Evolutionary conservation across 2,888 invertebrate species (phyloP).

Genomic region (Mantis religiosa): DNA sequence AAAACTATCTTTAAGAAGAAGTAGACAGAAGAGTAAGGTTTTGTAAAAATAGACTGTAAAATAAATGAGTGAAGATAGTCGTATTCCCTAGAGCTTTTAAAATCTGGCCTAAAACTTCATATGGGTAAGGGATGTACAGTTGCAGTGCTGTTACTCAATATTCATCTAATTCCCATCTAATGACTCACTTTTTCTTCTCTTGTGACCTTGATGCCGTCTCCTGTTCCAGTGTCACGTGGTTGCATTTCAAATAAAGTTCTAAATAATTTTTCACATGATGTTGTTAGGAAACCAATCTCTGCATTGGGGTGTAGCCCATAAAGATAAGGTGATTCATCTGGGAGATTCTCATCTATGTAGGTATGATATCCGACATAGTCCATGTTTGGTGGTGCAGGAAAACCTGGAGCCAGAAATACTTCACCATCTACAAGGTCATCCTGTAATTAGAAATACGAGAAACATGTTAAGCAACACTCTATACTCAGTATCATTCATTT

Average conservation of each 20-base stretch:
- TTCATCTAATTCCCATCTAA: too few relatives aligned
- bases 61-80: too few relatives aligned
- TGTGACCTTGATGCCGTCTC: constrained; percentile 64
- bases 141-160: too few relatives aligned
- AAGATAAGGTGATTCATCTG: constrained; percentile 81
- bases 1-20: too few relatives aligned
- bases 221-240: constrained; percentile 73
- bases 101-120: too few relatives aligned
- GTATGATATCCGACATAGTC: constrained; percentile 83
- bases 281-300: constrained; percentile 89
- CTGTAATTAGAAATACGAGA: neutral
- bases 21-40: too few relatives aligned
- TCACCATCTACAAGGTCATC: constrained; percentile 64
- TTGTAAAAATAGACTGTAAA: too few relatives aligned
- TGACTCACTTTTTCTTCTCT: constrained; percentile 71
- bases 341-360: constrained; percentile 82
- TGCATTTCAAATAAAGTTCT: constrained; percentile 84
- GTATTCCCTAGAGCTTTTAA: too few relatives aligned
- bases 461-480: too few relatives aligned
- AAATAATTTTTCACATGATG: constrained; percentile 79
- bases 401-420: constrained; percentile 73
- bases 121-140: too few relatives aligned
- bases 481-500: too few relatives aligned
- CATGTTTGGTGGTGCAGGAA: constrained; percentile 78
- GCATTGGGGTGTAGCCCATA: constrained; percentile 94